phyloP scores from a whole-genome alignment of 2,888 invertebrate genomes.

The Drosophila meridiana region DNA sequence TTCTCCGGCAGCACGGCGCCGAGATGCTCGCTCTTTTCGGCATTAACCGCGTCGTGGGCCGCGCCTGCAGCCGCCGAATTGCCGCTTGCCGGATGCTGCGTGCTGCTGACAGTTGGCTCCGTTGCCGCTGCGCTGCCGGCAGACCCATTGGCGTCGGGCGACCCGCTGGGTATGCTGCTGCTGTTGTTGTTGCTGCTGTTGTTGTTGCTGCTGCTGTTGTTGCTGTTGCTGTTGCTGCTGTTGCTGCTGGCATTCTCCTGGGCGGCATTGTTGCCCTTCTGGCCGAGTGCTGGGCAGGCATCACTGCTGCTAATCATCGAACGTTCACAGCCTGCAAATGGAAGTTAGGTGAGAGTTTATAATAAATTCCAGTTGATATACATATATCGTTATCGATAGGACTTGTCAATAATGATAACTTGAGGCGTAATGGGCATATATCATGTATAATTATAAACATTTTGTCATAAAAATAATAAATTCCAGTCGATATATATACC shows the following conservation, averaged over 20 bases:
- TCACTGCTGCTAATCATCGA: conserved; percentile 62
- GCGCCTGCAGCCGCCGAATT: conserved; percentile 6
- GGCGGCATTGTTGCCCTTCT: conserved; percentile 83
- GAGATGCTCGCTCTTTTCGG: conserved; percentile 46
- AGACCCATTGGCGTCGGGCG: conserved; percentile 15
- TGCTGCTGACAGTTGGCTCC: conserved; percentile 58
- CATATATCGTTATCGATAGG: neutral
- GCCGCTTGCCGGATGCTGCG: conserved; percentile 16
- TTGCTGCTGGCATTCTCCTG: conserved; percentile 31
- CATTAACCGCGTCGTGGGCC: neutral
- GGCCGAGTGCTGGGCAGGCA: conserved; percentile 81
- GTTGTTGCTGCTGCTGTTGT: conserved; percentile 6
- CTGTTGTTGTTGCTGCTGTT: conserved; percentile 22
- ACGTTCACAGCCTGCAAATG: conserved; percentile 82
- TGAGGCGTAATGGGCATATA: neutral
- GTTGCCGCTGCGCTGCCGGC: conserved; percentile 33
- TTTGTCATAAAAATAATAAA: too few species aligned
- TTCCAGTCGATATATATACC: too few species aligned
- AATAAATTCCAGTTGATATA: neutral
- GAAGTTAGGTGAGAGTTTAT: neutral
- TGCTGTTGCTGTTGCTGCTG: conserved; percentile 13
- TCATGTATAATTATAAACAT: too few species aligned
- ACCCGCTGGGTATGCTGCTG: conserved; percentile 3
- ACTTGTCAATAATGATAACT: neutral
- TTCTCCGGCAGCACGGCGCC: conserved; percentile 58